Evolutionary conservation across 2,888 invertebrate genomes (phyloP).

Genomic region (Rhagium mordax): DNA sequence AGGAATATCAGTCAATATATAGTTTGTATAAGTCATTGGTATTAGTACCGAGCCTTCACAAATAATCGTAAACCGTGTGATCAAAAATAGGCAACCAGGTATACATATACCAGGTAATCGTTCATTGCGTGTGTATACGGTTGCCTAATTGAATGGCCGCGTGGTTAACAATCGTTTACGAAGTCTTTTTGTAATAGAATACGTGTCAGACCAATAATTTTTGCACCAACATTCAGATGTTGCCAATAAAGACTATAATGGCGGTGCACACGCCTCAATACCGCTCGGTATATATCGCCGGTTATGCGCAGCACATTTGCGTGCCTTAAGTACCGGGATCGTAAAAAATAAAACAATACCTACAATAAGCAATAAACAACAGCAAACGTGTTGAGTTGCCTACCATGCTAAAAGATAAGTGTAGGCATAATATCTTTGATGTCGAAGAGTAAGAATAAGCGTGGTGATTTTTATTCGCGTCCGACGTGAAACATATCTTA

Average conservation of each 20-base stretch:
- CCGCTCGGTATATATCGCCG: neutral
- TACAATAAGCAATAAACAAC: conserved; percentile 15
- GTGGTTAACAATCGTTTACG: too few relatives aligned
- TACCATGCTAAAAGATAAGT: conserved; percentile 11
- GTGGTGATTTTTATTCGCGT: neutral
- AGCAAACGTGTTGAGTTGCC: conserved; percentile 8
- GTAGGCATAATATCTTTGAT: conserved; percentile 4
- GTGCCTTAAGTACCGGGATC: neutral
- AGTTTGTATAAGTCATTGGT: too few relatives aligned
- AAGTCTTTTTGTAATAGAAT: too few relatives aligned
- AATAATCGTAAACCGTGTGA: too few relatives aligned
- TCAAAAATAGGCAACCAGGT: too few relatives aligned
- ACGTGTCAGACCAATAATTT: too few relatives aligned
- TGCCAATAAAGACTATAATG: neutral
- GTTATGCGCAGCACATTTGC: neutral
- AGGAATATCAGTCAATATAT: too few relatives aligned
- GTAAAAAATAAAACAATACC: conserved; percentile 5
- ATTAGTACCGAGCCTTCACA: too few relatives aligned
- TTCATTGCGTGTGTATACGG: too few relatives aligned
- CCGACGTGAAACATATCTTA: neutral
- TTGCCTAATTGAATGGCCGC: too few relatives aligned
- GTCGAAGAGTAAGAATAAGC: neutral
- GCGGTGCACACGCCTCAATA: neutral
- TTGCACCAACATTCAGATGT: too few relatives aligned
- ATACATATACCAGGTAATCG: too few relatives aligned